Evolutionary conservation across 2,797 vertebrate genomes (phyloP).

Genomic region (Toxotes lorentzi): DNA sequence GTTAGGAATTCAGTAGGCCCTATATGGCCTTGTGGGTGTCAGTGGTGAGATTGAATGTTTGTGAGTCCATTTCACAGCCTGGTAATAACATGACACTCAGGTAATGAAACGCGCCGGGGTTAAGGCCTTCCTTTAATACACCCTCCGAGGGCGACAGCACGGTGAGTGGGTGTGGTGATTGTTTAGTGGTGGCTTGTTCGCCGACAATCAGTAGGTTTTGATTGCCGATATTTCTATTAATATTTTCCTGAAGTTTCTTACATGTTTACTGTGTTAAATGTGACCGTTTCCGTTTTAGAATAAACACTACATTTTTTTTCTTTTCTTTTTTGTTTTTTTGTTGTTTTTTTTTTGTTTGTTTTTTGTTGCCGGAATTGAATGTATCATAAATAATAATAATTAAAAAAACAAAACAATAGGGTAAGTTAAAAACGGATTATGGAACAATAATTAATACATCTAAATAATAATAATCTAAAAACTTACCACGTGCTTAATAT

Average conservation of each 20-base stretch:
- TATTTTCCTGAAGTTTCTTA: not conserved
- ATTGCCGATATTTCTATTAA: not conserved
- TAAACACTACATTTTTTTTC: no score
- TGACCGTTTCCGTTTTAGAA: not conserved
- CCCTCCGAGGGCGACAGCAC: not conserved
- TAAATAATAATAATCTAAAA: not conserved
- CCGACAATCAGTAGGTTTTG: not conserved
- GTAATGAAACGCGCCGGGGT: constrained; percentile 37
- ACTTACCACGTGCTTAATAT: not conserved
- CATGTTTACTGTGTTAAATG: not conserved
- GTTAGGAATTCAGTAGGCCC: constrained; percentile 11
- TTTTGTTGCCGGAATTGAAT: not conserved
- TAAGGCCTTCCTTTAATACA: constrained; percentile 49
- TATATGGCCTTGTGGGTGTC: constrained; percentile 39
- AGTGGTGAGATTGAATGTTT: constrained; percentile 28
- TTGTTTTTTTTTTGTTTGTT: no score
- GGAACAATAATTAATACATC: not conserved
- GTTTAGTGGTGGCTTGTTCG: not conserved
- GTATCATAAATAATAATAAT: no score
- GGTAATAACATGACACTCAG: constrained; percentile 55
- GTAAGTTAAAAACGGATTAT: not conserved
- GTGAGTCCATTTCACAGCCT: constrained; percentile 33
- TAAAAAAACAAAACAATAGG: no score
- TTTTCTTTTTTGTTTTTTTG: no score
- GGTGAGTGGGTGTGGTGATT: not conserved